phyloP scores from a whole-genome alignment of 2,888 invertebrate genomes.

The Apodemia hepburni region DNA sequence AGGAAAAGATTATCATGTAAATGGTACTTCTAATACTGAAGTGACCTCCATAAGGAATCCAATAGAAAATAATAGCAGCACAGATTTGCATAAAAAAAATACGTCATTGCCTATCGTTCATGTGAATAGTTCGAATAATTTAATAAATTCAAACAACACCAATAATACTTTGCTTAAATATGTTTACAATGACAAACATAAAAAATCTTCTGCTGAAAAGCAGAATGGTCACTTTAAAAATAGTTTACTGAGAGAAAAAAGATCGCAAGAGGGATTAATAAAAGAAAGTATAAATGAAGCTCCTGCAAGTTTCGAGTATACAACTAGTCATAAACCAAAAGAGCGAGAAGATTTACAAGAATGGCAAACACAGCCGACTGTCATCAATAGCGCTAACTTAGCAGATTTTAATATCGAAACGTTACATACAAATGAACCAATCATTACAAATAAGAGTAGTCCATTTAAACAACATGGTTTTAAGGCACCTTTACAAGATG shows the following conservation, averaged over 20 bases:
- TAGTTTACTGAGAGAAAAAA: conserved; percentile 50
- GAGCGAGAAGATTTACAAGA: conserved; percentile 33
- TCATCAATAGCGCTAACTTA: conserved; percentile 46
- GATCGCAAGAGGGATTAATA: conserved; percentile 32
- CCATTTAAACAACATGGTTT: conserved; percentile 24
- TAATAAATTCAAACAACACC: conserved; percentile 33
- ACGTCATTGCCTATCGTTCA: not conserved
- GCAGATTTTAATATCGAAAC: conserved; percentile 64
- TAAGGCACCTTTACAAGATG: conserved; percentile 26
- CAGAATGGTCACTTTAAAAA: conserved; percentile 53
- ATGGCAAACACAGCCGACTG: conserved; percentile 27
- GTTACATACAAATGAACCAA: conserved; percentile 40
- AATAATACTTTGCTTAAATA: conserved; percentile 53
- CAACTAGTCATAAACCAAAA: conserved; percentile 46
- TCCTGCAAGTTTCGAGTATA: conserved; percentile 46
- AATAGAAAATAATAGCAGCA: not conserved
- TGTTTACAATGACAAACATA: conserved; percentile 50
- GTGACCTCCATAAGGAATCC: not conserved
- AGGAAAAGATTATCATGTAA: not conserved
- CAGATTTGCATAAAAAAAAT: conserved; percentile 6
- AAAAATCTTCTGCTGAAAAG: conserved; percentile 36
- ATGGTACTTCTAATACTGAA: not conserved
- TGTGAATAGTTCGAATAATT: conserved; percentile 12
- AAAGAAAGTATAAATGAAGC: conserved; percentile 19
- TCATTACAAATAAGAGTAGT: conserved; percentile 24